Evolutionary conservation across 2,113 vertebrate species (phyloP).

Genomic region (Eleginops maclovinus): DNA sequence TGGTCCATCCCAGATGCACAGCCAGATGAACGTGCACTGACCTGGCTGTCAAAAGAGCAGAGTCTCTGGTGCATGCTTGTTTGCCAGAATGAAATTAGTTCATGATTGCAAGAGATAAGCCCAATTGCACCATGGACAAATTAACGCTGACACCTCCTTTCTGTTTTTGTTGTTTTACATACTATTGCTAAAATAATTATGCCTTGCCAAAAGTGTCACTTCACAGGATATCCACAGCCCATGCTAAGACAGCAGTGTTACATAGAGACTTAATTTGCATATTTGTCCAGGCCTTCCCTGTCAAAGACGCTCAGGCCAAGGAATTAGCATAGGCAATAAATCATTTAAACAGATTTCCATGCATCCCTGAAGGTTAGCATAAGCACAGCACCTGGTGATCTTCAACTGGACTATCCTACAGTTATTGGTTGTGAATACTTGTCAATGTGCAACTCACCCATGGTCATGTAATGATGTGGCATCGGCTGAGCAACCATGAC

Average conservation of each 20-base stretch:
- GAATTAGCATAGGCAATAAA: slow-evolving; percentile 32
- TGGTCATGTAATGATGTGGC: slow-evolving; percentile 30
- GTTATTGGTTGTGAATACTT: slow-evolving; percentile 5
- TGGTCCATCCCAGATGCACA: slow-evolving; percentile 59
- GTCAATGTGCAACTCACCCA: slow-evolving; percentile 29
- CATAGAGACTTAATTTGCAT: background rate
- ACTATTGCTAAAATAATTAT: slow-evolving; percentile 1
- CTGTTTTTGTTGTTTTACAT: background rate
- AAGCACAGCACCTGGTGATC: slow-evolving; percentile 4
- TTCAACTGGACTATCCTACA: background rate
- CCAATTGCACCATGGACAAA: slow-evolving; percentile 31
- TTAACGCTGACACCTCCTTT: slow-evolving; percentile 14
- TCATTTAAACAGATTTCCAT: slow-evolving; percentile 36
- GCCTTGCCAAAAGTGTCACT: background rate
- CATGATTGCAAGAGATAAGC: slow-evolving; percentile 23
- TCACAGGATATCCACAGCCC: background rate
- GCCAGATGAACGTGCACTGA: slow-evolving; percentile 53
- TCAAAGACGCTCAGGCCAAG: slow-evolving; percentile 18
- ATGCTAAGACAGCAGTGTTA: background rate
- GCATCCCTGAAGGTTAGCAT: slow-evolving; percentile 2
- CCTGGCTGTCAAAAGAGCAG: slow-evolving; percentile 45
- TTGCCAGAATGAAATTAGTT: slow-evolving; percentile 56
- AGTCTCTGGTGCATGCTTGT: slow-evolving; percentile 45
- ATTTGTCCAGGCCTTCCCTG: background rate
- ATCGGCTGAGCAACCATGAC: slow-evolving; percentile 26